Evolutionary conservation across 2,888 invertebrate genomes (phyloP).

Genomic region (Allophyes oxyacanthae): DNA sequence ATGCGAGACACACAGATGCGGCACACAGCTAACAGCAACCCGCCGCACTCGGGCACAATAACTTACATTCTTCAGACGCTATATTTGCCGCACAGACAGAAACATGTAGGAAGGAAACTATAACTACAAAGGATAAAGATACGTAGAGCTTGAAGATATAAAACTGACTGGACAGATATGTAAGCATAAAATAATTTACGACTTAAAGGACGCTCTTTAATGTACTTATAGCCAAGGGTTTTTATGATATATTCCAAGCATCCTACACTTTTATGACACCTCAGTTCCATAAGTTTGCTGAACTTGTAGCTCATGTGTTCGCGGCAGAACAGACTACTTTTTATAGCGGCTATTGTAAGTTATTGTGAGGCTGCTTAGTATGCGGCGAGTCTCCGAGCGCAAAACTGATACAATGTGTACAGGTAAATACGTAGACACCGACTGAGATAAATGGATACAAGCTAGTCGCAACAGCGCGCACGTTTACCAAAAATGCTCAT

Average conservation of each 20-base stretch:
- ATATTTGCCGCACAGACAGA: conserved; percentile 37
- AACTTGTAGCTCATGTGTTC: conserved; percentile 60
- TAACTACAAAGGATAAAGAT: conserved; percentile 53
- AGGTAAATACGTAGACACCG: conserved; percentile 66
- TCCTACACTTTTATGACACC: conserved; percentile 52
- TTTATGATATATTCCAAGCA: conserved; percentile 58
- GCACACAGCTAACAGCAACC: conserved; percentile 48
- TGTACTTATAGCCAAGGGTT: conserved; percentile 52
- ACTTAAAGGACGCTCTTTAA: conserved; percentile 52
- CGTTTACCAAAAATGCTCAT: conserved; percentile 59
- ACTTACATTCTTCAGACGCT: conserved; percentile 42
- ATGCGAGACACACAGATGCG: conserved; percentile 66
- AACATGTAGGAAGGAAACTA: conserved; percentile 45
- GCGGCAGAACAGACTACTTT: conserved; percentile 67
- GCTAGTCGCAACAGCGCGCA: conserved; percentile 56
- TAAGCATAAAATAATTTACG: conserved; percentile 59
- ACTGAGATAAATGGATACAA: conserved; percentile 69
- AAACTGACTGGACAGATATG: conserved; percentile 54
- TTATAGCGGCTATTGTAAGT: conserved; percentile 76
- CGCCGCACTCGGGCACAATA: conserved; percentile 32
- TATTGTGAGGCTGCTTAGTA: conserved; percentile 76
- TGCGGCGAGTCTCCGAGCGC: conserved; percentile 68
- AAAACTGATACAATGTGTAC: conserved; percentile 72
- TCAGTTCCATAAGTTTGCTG: conserved; percentile 52
- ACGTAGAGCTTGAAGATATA: conserved; percentile 54